Percentiles rank a stretch among this genome's conserved stretches.
Evolutionary conservation across 2,113 vertebrate species (phyloP).

Genomic region (Trematomus loennbergii): DNA sequence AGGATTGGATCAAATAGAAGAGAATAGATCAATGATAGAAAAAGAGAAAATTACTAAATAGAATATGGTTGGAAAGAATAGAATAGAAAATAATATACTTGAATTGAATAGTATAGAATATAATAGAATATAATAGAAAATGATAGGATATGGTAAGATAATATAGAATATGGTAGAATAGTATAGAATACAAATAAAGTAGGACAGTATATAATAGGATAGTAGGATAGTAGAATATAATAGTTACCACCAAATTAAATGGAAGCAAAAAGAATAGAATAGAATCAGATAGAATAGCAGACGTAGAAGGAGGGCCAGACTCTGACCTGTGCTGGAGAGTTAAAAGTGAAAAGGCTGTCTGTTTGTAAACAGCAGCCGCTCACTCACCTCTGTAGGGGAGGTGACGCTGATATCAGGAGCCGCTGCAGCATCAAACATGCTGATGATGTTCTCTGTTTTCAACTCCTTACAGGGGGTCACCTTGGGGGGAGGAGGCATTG

Average conservation of each 20-base stretch:
- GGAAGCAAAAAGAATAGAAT: slow-evolving; percentile 2
- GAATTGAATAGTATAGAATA: slow-evolving; percentile 20
- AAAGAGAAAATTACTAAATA: slow-evolving; percentile 10
- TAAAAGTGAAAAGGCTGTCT: slow-evolving; percentile 11
- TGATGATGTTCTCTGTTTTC: slow-evolving; percentile 97
- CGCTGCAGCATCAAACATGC: slow-evolving; percentile 95
- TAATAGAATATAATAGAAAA: slow-evolving; percentile 14
- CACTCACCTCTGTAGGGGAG: slow-evolving; percentile 95
- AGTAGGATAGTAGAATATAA: too few species aligned
- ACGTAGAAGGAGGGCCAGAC: slow-evolving; percentile 10
- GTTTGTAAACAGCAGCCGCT: slow-evolving; percentile 10
- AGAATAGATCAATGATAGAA: slow-evolving; percentile 1
- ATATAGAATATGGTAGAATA: neutral
- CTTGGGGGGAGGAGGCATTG: slow-evolving; percentile 97
- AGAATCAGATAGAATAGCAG: slow-evolving; percentile 21
- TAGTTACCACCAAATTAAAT: neutral
- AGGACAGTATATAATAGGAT: too few species aligned
- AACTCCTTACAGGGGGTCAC: slow-evolving; percentile 96
- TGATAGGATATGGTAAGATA: neutral
- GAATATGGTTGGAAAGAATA: neutral
- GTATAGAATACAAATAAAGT: too few species aligned
- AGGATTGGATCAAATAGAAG: slow-evolving; percentile 28
- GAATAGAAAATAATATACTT: slow-evolving; percentile 1
- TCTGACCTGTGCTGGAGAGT: slow-evolving; percentile 40
- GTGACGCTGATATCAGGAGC: slow-evolving; percentile 95